Conservation (phyloP, 2,888 invertebrate genomes). For the Miltochrista miniata region DNA sequence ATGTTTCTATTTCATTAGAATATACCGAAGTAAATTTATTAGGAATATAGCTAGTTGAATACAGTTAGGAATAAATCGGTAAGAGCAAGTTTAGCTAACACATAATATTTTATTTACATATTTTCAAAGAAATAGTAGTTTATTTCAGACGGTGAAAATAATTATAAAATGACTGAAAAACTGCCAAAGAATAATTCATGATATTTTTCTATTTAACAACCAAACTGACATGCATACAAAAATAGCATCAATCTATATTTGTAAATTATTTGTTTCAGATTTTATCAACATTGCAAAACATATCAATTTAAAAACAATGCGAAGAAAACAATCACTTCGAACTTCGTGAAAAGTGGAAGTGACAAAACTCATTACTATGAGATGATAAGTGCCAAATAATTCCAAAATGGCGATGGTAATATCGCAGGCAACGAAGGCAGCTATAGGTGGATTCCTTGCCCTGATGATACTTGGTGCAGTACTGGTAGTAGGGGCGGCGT, state of each 20-base stretch:
- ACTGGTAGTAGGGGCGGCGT: constrained; percentile 72
- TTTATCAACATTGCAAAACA: constrained; percentile 2
- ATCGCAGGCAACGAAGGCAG: constrained; percentile 78
- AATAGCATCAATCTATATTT: too few relatives aligned
- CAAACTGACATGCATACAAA: too few relatives aligned
- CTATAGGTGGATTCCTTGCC: constrained; percentile 73
- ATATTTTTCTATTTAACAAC: too few relatives aligned
- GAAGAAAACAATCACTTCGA: constrained; percentile 13
- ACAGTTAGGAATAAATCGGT: too few relatives aligned
- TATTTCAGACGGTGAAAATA: too few relatives aligned
- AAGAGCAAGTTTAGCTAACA: too few relatives aligned
- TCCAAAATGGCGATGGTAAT: constrained; percentile 80
- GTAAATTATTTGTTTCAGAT: constrained; percentile 24
- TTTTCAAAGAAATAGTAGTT: too few relatives aligned
- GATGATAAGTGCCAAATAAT: constrained; percentile 66
- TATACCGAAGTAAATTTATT: too few relatives aligned
- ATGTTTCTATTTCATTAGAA: too few relatives aligned
- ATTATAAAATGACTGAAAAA: too few relatives aligned
- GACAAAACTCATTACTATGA: constrained; percentile 45
- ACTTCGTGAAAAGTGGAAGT: constrained; percentile 26
- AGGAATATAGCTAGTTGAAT: too few relatives aligned
- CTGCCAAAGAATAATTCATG: neutral
- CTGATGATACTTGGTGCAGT: constrained; percentile 78
- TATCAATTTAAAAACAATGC: constrained; percentile 14
- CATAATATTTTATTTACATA: too few relatives aligned